Evolutionary conservation across 2,797 vertebrate species (phyloP).

Genomic region (Pangasius krempfi): DNA sequence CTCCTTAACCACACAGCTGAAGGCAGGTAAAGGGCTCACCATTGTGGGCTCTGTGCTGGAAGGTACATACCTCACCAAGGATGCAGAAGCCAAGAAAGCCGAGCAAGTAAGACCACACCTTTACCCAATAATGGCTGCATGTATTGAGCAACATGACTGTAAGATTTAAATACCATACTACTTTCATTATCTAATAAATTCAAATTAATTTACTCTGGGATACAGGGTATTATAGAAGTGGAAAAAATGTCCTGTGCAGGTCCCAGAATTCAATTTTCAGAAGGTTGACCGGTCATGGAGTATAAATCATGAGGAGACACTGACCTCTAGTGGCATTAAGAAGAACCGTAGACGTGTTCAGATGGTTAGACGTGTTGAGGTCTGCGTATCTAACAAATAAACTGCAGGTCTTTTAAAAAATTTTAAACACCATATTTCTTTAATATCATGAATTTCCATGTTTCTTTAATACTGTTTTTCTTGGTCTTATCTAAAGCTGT

Average conservation of each 20-base stretch:
- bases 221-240: no score
- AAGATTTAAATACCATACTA: background rate
- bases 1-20: constrained; percentile 89
- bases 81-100: constrained; percentile 80
- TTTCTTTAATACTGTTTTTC: background rate
- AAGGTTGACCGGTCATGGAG: background rate
- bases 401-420: no score
- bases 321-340: constrained; percentile 63
- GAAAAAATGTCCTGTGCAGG: background rate
- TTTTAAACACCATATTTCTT: background rate
- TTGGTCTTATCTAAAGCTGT: background rate
- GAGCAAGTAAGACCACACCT: constrained; percentile 80
- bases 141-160: background rate
- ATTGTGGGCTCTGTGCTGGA: constrained; percentile 90
- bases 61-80: constrained; percentile 89
- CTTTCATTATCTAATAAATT: background rate
- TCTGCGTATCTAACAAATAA: background rate
- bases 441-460: background rate
- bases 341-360: constrained; percentile 13
- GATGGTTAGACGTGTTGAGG: background rate
- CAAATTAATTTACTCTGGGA: background rate
- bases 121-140: background rate
- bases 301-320: constrained; percentile 11
- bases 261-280: background rate
- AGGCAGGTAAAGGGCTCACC: constrained; percentile 93